Conservation (phyloP, 2,888 invertebrate genomes). For the Metacarcinus magister region DNA sequence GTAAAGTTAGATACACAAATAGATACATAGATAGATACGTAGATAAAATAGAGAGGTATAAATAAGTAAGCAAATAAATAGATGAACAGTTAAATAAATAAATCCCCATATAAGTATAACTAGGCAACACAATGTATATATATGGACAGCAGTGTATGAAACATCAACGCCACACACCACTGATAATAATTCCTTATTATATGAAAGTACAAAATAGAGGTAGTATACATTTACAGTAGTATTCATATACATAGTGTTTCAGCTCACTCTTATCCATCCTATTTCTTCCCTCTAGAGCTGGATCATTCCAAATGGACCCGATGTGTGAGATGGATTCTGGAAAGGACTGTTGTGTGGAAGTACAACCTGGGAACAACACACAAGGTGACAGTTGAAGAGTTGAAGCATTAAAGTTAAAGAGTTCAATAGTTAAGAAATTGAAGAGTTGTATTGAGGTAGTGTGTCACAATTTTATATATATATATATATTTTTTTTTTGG, state of each 20-base stretch:
- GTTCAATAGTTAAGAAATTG: too few relatives aligned
- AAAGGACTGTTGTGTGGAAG: constrained; percentile 83
- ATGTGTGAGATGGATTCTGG: constrained; percentile 82
- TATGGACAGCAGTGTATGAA: too few relatives aligned
- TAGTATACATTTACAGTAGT: background rate
- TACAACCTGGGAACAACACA: constrained; percentile 77
- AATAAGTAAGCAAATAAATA: background rate
- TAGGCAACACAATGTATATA: too few relatives aligned
- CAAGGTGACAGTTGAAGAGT: background rate
- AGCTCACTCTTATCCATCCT: background rate
- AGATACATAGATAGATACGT: background rate
- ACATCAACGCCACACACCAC: too few relatives aligned
- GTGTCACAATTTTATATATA: too few relatives aligned
- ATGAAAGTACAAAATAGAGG: too few relatives aligned
- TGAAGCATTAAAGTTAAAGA: too few relatives aligned
- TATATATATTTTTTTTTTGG: background rate
- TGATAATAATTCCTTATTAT: too few relatives aligned
- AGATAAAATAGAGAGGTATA: background rate
- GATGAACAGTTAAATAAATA: background rate
- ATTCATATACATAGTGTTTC: background rate
- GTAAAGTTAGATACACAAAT: background rate
- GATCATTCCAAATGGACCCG: constrained; percentile 81
- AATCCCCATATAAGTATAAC: background rate
- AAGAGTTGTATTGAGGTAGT: too few relatives aligned
- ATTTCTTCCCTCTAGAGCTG: constrained; percentile 72